Base-by-base conservation (phyloP, 2,888 invertebrate species). In the Protodeltote pygarga region DNA sequence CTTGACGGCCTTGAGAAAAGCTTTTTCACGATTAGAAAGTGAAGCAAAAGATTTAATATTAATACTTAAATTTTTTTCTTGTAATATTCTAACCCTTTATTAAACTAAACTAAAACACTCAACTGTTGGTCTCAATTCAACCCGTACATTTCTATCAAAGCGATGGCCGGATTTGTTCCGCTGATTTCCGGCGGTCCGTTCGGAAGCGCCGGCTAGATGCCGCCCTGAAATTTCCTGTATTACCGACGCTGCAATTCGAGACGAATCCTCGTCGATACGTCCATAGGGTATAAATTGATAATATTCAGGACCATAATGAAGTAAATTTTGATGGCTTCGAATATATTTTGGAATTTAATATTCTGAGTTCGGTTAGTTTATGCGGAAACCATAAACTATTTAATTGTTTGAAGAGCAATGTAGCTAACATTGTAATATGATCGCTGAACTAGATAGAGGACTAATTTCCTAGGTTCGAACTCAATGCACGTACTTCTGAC, bases 111-210 rank as follows among this genome's bases (percentile, higher is more conserved):
- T n/a, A n/a, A 11, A 4, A 8, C 3, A 14, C 39, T 25, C 34
- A 24, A 14, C 32, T 33, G 31, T 38, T 13, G 2, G n/a, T 58
- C 37, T 58, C 32, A 39, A 15, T 41, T 15, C 1, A 62, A 10
- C 11, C 54, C 47, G 53, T 67, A 31, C 45, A 10, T 55, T 45
- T 17, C 28, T 25, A 8, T 35, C 11, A 44, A 75, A 75, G 64
- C 71, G 74, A 69, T 57, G 63, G 61, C 65, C 64, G 73, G 79
- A 77, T 79, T 77, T 75, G 69, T 77, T 72, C 71, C 72, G 75
- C 70, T 68, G 77, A 75, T 68, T 74, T 75, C 79, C 72, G 77
- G 60, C 61, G 35, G 50, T 24, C 19, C 60, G 14, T 67, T 68
- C 79, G 77, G 75, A 77, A 73, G 65, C 51, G 58, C 58, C 53